Percentiles rank a stretch among this genome's conserved stretches.
Evolutionary conservation across 2,888 invertebrate species (phyloP).

Genomic region (Amorpha juglandis): DNA sequence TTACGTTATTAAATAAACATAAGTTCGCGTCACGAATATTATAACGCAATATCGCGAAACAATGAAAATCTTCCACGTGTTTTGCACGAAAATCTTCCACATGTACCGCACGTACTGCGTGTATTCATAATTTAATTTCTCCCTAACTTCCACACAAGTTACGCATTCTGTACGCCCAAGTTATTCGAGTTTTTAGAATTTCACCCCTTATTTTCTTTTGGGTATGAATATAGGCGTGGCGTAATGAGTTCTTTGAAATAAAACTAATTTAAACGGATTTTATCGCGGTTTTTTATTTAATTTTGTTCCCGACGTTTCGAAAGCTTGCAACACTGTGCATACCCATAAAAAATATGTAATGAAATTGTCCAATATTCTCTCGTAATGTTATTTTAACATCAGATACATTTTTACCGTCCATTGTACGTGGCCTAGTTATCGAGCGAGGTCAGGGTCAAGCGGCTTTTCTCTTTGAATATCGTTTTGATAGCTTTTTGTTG

Average conservation of each 20-base stretch:
- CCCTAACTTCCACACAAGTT: constrained; percentile 1
- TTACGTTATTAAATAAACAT: not conserved
- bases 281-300: too few relatives aligned
- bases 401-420: too few relatives aligned
- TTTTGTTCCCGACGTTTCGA: too few relatives aligned
- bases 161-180: not conserved
- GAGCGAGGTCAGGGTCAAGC: not conserved
- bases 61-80: not conserved
- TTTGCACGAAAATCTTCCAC: too few relatives aligned
- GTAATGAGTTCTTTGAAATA: not conserved
- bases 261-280: too few relatives aligned
- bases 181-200: not conserved
- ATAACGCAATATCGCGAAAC: not conserved
- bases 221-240: not conserved
- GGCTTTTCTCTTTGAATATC: not conserved
- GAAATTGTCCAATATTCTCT: not conserved
- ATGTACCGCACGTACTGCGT: not conserved
- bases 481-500: not conserved
- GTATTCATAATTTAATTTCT: constrained; percentile 6
- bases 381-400: not conserved
- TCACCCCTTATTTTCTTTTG: not conserved
- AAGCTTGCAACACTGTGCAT: not conserved
- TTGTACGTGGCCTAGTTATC: not conserved
- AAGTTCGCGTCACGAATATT: not conserved
- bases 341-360: not conserved